Evolutionary conservation across 92 coral and sea anemone genomes (phyloP).

Genomic region (Umimayanthus chanpuru): DNA sequence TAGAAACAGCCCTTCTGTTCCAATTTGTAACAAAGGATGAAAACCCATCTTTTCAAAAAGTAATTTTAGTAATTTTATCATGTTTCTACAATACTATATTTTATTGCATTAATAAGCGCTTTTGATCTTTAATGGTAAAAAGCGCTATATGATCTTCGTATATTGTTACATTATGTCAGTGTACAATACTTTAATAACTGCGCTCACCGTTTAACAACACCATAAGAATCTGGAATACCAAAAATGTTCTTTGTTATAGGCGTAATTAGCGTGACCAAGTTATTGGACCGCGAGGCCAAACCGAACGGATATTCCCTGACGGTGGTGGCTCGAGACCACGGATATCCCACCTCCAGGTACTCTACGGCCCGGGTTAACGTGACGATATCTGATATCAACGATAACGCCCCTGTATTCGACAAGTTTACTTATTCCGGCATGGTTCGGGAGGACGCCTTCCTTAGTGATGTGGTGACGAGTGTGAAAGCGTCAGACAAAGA

Average conservation of each 20-base stretch:
- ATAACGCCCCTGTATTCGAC: slow-evolving; percentile 86
- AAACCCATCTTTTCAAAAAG: too few relatives aligned
- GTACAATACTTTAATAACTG: neutral
- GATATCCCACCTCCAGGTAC: slow-evolving; percentile 78
- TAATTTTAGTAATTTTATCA: too few relatives aligned
- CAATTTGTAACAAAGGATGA: too few relatives aligned
- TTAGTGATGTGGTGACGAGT: slow-evolving; percentile 62
- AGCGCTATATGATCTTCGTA: too few relatives aligned
- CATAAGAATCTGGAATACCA: neutral
- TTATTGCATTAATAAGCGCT: too few relatives aligned
- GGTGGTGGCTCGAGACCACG: slow-evolving; percentile 90
- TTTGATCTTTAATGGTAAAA: too few relatives aligned
- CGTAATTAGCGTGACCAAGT: slow-evolving; percentile 63
- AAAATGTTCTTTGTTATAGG: slow-evolving; percentile 47
- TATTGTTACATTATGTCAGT: too few relatives aligned
- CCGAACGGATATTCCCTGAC: slow-evolving; percentile 81
- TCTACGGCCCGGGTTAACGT: slow-evolving; percentile 80
- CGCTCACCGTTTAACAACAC: neutral
- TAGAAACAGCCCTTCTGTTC: too few relatives aligned
- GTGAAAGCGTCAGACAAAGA: slow-evolving; percentile 88
- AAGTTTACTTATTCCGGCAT: slow-evolving; percentile 79
- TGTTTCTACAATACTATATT: too few relatives aligned
- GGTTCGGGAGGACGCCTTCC: slow-evolving; percentile 73
- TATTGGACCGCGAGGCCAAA: slow-evolving; percentile 86
- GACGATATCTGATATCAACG: slow-evolving; percentile 90